Base-by-base conservation (phyloP, 2,113 vertebrate genomes). In the Mohoua ochrocephala region DNA sequence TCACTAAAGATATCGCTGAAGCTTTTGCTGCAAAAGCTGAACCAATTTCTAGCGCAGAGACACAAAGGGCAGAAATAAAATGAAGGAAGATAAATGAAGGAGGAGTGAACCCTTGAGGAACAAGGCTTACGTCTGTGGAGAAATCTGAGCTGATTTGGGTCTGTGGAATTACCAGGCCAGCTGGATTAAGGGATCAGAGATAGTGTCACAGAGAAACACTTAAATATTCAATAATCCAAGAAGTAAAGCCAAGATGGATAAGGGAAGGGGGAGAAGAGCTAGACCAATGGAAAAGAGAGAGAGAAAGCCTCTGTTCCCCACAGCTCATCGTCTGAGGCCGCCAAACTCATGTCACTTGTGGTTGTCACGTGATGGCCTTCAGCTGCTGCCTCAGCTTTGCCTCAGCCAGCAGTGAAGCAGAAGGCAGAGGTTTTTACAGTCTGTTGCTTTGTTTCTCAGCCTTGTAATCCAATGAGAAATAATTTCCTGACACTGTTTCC, bases 141-240 rank as follows among this genome's bases (percentile, higher is more conserved):
- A 97, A 95, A 97, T 97, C 95, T 96, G 96, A 94, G 89, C 95
- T 97, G 96, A 97, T 97, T 83, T 97, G 87, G 94, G 91, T 75
- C 94, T 94, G 84, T 83, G 78, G 96, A 96, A 97, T 97, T 97
- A 97, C 91, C 93, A 97, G 96, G 94, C 53, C 96, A 97, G 93
- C 76, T 88, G 95, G 97, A 97, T 97, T 97, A 97, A 97, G 65
- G 93, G 97, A 97, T 97, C 96, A 97, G 93, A 96, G 96, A 95
- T 84, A 90, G 93, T 97, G 95, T 91, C 91, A 96, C 93, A 91
- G 91, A 95, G 89, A 97, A 91, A 95, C 77, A 96, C 77, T 94
- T 96, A 95, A 91, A 97, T 96, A 97, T 97, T 97, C 87, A 96
- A 94, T 94, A 96, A 96, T 93, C 91, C 61, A 23, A 63, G 90